Conservation (phyloP, 2,113 vertebrate species). For the Gopherus flavomarginatus region DNA sequence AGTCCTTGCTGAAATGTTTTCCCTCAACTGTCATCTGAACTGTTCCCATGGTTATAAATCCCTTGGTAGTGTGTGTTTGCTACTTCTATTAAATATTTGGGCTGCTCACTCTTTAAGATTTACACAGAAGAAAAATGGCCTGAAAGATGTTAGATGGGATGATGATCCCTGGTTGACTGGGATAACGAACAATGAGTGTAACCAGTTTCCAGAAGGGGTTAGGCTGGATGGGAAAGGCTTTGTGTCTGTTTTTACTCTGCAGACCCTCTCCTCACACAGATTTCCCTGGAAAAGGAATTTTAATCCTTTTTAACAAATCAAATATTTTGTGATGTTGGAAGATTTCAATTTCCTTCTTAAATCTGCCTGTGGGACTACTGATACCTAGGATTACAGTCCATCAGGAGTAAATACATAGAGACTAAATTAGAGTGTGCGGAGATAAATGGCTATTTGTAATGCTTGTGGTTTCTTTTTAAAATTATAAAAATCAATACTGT, state of each 20-base stretch:
- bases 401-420: background rate
- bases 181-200: background rate
- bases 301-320: background rate
- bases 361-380: background rate
- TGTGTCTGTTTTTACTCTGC: background rate
- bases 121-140: background rate
- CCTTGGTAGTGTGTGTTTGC: background rate
- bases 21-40: background rate
- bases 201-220: background rate
- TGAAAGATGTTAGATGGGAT: background rate
- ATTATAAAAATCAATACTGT: background rate
- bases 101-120: background rate
- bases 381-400: background rate
- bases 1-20: background rate
- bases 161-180: background rate
- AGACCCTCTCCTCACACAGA: background rate
- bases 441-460: background rate
- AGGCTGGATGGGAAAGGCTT: background rate
- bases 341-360: background rate
- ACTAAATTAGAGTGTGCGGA: background rate
- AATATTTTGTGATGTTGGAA: background rate
- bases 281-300: background rate
- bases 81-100: background rate
- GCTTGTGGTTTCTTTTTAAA: background rate
- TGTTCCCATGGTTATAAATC: background rate